Evolutionary conservation across 2,797 vertebrate species (phyloP), one percentile per base, ranked within the genome.

Genomic region (Crax fasciolata): DNA sequence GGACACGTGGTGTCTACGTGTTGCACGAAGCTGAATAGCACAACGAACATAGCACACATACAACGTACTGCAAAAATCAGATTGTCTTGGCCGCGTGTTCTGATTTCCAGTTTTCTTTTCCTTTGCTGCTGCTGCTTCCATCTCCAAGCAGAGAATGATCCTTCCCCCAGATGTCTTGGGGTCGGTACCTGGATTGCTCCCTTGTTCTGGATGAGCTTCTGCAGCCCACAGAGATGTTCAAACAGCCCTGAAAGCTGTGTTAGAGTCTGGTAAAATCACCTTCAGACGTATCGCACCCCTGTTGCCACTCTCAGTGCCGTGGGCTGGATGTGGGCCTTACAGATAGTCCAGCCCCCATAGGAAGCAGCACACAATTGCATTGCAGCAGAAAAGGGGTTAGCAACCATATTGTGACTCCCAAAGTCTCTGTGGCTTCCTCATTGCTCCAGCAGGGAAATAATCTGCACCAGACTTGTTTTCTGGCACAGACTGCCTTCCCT

Each of bases 401-500:
- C 58, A 54, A 85, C 93, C 82, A 70, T 85, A 96, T 89, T 96
- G 92, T 15, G 25, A 14, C 39, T 90, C 76, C 89, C 68, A 46
- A 62, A 77, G 75, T 61, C 77, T 88, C 78, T 59, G 7, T 67
- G 72, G 71, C 82, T 96, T 74, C 49, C 73, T 90, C 68, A 3
- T 65, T 71, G 87, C 92, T 96, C 93, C 93, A 96, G 84, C 90
- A 57, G 66, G 92, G 79, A 96, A 85, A 78, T 95, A 94, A 92
- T 93, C 82, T 93, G 82, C 91, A 93, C 79, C 93, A 96, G 84
- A 96, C 95, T 93, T 80, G 82, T 78, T 93, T 96, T 13, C 92
- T 96, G 94, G 96, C 96, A 96, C 73, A 17, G 20, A 4, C 58
- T 54, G 27, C 55, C 57, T 74, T 86, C 86, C 70, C 62, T 62